phyloP scores from a whole-genome alignment of 2,797 vertebrate genomes.

The Sparus aurata region DNA sequence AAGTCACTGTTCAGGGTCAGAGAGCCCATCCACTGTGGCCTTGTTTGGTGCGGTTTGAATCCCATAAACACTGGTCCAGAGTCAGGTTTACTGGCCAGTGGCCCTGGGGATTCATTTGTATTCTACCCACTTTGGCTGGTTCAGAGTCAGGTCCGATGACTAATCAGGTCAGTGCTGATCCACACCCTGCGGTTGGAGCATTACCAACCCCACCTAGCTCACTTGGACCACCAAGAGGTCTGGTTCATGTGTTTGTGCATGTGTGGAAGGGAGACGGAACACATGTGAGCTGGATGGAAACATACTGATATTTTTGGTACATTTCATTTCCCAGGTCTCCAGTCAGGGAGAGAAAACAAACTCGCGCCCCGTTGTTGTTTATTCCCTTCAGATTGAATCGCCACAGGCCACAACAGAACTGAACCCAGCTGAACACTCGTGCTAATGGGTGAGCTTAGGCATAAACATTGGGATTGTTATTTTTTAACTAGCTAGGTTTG shows the following conservation, averaged over 20 bases:
- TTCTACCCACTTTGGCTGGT: constrained; percentile 66
- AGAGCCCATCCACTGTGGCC: constrained; percentile 62
- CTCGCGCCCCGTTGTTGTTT: constrained; percentile 59
- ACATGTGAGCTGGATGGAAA: constrained; percentile 42
- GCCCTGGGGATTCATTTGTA: constrained; percentile 75
- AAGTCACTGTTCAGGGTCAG: constrained; percentile 70
- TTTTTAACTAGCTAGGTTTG: constrained; percentile 71
- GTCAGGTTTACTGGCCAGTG: constrained; percentile 75
- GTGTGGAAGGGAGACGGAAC: constrained; percentile 45
- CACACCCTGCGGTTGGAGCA: constrained; percentile 68
- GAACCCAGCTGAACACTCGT: constrained; percentile 58
- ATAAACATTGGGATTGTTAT: constrained; percentile 75
- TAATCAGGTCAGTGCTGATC: constrained; percentile 75
- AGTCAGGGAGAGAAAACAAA: constrained; percentile 46
- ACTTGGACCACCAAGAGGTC: constrained; percentile 63
- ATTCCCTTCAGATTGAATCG: constrained; percentile 60
- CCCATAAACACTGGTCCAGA: constrained; percentile 74
- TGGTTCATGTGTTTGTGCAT: constrained; percentile 24
- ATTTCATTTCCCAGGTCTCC: constrained; percentile 48
- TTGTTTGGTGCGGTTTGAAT: constrained; percentile 72
- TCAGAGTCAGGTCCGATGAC: constrained; percentile 76
- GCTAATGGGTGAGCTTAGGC: constrained; percentile 76
- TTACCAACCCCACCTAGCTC: constrained; percentile 65
- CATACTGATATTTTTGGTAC: constrained; percentile 46
- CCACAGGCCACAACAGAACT: constrained; percentile 62